Base-by-base conservation (phyloP, 2,888 invertebrate species). In the Agonopterix alstromeriana region DNA sequence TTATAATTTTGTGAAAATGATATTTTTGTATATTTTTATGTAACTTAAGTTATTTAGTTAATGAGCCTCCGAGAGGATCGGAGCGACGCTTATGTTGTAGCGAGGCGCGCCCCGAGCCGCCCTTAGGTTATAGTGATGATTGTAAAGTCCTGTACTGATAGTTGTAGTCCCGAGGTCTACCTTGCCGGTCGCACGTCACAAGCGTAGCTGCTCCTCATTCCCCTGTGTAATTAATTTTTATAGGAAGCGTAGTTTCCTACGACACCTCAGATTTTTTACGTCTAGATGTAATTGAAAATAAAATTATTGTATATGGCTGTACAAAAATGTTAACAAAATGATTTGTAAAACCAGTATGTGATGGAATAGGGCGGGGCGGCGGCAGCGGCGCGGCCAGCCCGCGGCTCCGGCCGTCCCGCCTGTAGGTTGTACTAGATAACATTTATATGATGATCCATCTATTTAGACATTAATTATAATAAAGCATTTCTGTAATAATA, bases 401-500 rank as follows among this genome's bases (percentile, higher is more conserved):
- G 77, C 71, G 70, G 73, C 78, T 70, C 75, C 73, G 65, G 76
- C 69, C 77, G 81, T 67, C 79, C 64, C 76, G 77, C 79, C 77
- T 64, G 81, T 85, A 87, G 85, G 85, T 85, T 85, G 86, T 86
- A 85, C 81, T 87, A 88, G 87, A 86, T 86, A 82, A 89, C 88
- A 82, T 88, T 88, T 88, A 85, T 82, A 87, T 90, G 89, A 90
- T 88, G 90, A 91, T 90, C 90, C 90, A 90, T 90, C 89, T 90
- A 90, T 88, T 90, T 90, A 90, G 90, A 90, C 88, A 90, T 91
- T 90, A 90, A 90, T 90, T 90, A 84, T 88, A 86, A 90, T 90
- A 90, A 91, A 91, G 90, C 90, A 90, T 90, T 91, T 91, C 90
- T 91, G 91, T 91, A 91, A 90, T 90, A 90, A 90, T 86, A 88